Evolutionary conservation across 2,113 vertebrate species (phyloP), one percentile per base, ranked within the genome.

Genomic region (Motacilla alba): DNA sequence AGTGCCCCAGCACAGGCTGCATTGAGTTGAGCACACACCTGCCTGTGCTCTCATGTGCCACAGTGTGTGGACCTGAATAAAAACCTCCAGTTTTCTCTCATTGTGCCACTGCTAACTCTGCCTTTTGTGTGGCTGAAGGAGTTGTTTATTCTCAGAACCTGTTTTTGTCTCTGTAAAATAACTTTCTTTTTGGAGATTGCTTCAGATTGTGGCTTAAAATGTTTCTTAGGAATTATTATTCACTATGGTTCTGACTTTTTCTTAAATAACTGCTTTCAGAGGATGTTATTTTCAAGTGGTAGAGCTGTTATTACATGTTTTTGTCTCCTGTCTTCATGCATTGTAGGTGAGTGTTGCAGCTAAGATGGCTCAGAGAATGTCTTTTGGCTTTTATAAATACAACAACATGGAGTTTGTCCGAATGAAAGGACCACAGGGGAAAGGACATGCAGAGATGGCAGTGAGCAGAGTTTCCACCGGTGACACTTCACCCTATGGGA

Each of bases 341-440:
- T 22, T 64, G 5, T 86, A 99, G 99, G 99, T 99, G 86, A 99
- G 99, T 3, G 99, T 99, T n/a, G 99, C 99, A 0, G 99, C 99
- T 5, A 99, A 99, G 93, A 99, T 99, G 99, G 99, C 99, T 3
- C 99, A 99, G 97, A 98, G 98, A 69, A 99, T 99, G 99, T 99
- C 99, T 0, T 99, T 99, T 4, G 99, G 99, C 95, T 99, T 99
- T 97, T 99, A 99, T 94, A 99, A 99, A 76, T 99, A 99, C 95
- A 99, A 98, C 98, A 99, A 99, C 97, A 99, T 99, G 99, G 99
- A 99, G 98, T 99, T 99, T 58, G 99, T 99, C 81, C 98, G 99
- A 90, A 99, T 99, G 99, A 99, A 99, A 94, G 99, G 99, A 13
- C 99, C 99, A 0, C 99, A 99, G 96, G 99, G 99, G 52, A 99